These are phyloP conservation scores for Sinocyclocheilus anophthalmus DNA, from an alignment of 2,113 vertebrate species.

Conservation along the genomic window DNA sequence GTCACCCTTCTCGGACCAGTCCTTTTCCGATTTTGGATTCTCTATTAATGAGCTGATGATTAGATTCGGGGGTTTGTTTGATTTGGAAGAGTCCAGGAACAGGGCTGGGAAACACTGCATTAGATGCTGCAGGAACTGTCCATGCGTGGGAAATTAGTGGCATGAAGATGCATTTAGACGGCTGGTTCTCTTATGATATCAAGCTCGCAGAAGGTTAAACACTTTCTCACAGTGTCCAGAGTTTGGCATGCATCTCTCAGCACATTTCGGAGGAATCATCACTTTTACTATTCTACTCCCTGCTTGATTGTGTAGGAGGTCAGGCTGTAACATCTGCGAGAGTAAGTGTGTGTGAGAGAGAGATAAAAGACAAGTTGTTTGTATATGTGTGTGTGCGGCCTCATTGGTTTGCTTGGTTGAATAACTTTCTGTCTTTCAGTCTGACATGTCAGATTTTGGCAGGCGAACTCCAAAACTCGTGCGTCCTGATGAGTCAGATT, in stretches of 20 bases:
- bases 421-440: not conserved
- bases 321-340: not conserved
- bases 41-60: no score
- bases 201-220: not conserved
- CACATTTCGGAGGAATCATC: not conserved
- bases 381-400: not conserved
- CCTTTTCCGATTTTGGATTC: no score
- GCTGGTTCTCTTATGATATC: not conserved
- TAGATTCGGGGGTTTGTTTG: no score
- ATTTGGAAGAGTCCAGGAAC: no score
- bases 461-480: not conserved
- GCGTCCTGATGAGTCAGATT: conserved; percentile 28
- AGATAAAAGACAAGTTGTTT: not conserved
- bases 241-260: not conserved
- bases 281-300: not conserved
- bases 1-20: no score
- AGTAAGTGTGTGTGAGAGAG: not conserved
- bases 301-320: not conserved
- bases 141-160: not conserved
- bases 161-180: not conserved
- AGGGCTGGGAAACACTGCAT: not conserved
- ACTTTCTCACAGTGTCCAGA: not conserved
- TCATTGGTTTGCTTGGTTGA: not conserved
- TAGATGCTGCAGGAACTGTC: not conserved
- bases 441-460: conserved; percentile 7